A percentile compares a stretch with the other conserved stretches of the same genome.
Evolutionary conservation across 2,113 vertebrate species (phyloP).

Genomic region (Phyllopteryx taeniolatus): DNA sequence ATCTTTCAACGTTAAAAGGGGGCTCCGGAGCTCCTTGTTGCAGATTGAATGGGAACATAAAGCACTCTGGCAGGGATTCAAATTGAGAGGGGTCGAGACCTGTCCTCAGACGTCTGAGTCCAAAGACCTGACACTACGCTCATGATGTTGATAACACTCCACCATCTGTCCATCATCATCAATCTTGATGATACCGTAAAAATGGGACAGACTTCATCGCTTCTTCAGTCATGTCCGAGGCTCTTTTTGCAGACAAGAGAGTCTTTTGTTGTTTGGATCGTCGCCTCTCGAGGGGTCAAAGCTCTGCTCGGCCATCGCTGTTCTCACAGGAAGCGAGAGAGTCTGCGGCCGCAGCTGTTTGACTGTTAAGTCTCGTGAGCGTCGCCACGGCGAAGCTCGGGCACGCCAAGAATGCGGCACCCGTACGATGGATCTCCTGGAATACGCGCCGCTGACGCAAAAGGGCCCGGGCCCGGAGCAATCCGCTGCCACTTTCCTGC

Average conservation of each 20-base stretch:
- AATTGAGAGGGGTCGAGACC: conserved; percentile 12
- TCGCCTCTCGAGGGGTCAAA: conserved; percentile 30
- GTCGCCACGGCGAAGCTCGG: conserved; percentile 37
- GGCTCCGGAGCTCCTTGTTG: conserved; percentile 21
- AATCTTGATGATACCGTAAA: background rate
- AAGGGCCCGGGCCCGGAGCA: conserved; percentile 19
- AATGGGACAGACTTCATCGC: conserved; percentile 22
- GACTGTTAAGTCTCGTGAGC: conserved; percentile 46
- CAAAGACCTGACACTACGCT: conserved; percentile 18
- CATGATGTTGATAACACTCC: conserved; percentile 18
- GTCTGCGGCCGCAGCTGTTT: conserved; percentile 23
- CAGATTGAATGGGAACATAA: conserved; percentile 47
- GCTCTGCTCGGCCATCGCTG: conserved; percentile 44
- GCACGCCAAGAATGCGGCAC: conserved; percentile 57
- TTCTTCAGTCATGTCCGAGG: conserved; percentile 40
- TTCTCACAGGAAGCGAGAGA: conserved; percentile 62
- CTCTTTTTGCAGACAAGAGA: conserved; percentile 54
- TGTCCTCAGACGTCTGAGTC: conserved; percentile 26
- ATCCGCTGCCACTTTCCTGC: conserved; percentile 41
- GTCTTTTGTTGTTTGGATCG: conserved; percentile 55
- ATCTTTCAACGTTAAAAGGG: background rate
- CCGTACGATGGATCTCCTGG: conserved; percentile 45
- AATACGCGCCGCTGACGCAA: conserved; percentile 53
- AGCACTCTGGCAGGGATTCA: conserved; percentile 47
- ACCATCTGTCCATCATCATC: conserved; percentile 44